Evolutionary conservation across 2,888 invertebrate genomes (phyloP).

Genomic region (Chydorus sphaericus): DNA sequence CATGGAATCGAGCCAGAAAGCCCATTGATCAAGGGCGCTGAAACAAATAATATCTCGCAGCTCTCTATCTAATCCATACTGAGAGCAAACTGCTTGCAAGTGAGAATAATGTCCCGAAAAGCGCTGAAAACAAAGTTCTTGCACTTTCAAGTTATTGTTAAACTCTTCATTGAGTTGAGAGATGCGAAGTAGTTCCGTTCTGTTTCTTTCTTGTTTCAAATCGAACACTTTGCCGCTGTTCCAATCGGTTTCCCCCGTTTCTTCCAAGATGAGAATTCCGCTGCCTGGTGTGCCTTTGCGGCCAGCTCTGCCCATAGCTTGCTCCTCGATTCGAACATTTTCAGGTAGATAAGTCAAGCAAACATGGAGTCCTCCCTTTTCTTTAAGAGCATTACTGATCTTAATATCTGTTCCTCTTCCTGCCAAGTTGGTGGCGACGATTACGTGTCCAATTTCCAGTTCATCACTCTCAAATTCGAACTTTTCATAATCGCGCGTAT

Average conservation of each 20-base stretch:
- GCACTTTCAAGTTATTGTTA: background rate
- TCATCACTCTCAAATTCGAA: slow-evolving; percentile 12
- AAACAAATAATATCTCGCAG: background rate
- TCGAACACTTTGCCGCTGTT: background rate
- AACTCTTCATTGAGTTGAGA: background rate
- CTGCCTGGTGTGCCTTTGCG: slow-evolving; percentile 27
- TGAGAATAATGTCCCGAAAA: background rate
- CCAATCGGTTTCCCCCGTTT: background rate
- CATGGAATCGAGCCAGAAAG: background rate
- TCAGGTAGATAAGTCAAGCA: slow-evolving; percentile 28
- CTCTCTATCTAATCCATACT: background rate
- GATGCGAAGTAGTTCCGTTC: background rate
- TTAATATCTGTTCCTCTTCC: slow-evolving; percentile 30
- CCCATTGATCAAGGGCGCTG: background rate
- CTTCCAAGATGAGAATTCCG: background rate
- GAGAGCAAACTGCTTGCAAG: background rate
- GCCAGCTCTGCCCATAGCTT: slow-evolving; percentile 29
- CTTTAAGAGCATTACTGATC: slow-evolving; percentile 20
- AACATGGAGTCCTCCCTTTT: slow-evolving; percentile 28
- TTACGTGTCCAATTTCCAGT: slow-evolving; percentile 21
- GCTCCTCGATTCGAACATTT: slow-evolving; percentile 28
- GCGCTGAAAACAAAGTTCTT: background rate
- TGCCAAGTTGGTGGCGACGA: slow-evolving; percentile 30
- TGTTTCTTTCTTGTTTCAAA: background rate
- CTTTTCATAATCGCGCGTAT: slow-evolving; percentile 15